phyloP scores from a whole-genome alignment of 2,797 vertebrate species.

The Sarcophilus harrisii region DNA sequence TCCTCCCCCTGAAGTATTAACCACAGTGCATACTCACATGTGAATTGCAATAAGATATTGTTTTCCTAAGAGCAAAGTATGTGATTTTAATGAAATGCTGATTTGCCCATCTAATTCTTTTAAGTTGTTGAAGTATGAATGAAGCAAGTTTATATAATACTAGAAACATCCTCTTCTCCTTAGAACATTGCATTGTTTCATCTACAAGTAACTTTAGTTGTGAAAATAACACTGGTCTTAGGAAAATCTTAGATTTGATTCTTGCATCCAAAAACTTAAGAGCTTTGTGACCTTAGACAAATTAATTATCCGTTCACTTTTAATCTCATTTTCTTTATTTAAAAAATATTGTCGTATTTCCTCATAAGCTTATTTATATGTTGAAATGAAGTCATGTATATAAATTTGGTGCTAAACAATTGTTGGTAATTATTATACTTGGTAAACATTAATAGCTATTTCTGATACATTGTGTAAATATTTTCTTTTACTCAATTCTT shows the following conservation, averaged over 20 bases:
- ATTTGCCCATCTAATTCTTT: neutral
- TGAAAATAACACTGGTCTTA: neutral
- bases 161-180: neutral
- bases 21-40: neutral
- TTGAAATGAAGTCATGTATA: neutral
- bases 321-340: neutral
- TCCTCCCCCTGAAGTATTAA: neutral
- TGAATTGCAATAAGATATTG: neutral
- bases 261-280: neutral
- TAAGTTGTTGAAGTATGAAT: neutral
- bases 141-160: neutral
- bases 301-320: neutral
- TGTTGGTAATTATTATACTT: neutral
- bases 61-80: neutral
- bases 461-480: neutral
- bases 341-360: neutral
- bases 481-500: neutral
- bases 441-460: neutral
- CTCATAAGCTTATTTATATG: neutral
- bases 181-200: neutral
- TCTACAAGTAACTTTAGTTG: neutral
- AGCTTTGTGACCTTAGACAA: neutral
- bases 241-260: neutral
- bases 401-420: neutral
- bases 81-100: neutral